Evolutionary conservation across 2,113 vertebrate genomes (phyloP).

Genomic region (Odontophorus gujanensis): DNA sequence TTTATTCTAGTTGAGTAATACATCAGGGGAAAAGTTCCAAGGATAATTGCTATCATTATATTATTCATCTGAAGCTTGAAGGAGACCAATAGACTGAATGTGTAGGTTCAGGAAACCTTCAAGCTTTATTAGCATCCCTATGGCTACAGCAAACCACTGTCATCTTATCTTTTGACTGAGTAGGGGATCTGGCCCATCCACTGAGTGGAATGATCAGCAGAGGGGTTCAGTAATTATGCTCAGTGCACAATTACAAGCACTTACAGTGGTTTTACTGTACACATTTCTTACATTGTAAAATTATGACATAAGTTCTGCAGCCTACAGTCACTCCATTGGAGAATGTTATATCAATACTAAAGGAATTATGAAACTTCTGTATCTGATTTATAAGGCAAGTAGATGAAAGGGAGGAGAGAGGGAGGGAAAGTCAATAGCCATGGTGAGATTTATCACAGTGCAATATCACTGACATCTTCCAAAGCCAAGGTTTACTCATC

Average conservation of each 20-base stretch:
- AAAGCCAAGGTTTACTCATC: background rate
- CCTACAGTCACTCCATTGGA: background rate
- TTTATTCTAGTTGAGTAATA: background rate
- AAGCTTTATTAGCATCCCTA: background rate
- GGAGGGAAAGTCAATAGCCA: background rate
- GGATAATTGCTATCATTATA: background rate
- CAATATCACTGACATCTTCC: background rate
- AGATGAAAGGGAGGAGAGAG: background rate
- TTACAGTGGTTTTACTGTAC: background rate
- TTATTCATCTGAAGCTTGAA: background rate
- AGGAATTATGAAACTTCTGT: background rate
- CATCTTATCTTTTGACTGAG: background rate
- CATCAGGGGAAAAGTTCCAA: background rate
- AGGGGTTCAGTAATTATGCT: background rate
- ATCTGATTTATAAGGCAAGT: background rate
- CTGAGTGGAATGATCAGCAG: background rate
- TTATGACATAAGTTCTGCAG: background rate
- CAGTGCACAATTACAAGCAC: background rate
- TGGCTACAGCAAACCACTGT: background rate
- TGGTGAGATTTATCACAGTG: background rate
- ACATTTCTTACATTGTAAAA: background rate
- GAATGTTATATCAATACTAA: background rate
- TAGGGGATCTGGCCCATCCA: background rate
- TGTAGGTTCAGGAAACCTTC: background rate
- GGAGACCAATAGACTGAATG: background rate